These are phyloP conservation scores for Hydropsyche betteni DNA, from an alignment of 2,888 invertebrate species.

Conservation along the genomic window DNA sequence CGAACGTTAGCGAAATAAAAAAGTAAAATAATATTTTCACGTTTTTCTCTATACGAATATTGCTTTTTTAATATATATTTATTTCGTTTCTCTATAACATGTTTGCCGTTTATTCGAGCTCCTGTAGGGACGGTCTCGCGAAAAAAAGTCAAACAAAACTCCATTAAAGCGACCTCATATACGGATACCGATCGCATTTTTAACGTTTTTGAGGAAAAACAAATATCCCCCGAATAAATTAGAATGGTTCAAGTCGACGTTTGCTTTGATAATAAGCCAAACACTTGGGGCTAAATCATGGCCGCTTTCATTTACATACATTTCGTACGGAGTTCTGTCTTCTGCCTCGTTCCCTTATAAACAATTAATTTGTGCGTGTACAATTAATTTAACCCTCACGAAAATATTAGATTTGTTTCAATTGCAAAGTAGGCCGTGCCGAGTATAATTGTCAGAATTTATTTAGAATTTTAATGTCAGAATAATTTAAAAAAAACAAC, in stretches of 20 bases:
- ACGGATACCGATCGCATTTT: constrained; percentile 7
- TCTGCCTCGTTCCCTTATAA: not conserved
- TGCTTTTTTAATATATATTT: not conserved
- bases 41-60: not conserved
- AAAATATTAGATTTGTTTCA: constrained; percentile 11
- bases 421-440: not conserved
- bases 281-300: constrained; percentile 12
- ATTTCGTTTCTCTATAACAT: no score
- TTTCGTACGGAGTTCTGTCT: not conserved
- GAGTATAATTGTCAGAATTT: no score
- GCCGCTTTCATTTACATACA: constrained; percentile 29
- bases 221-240: constrained; percentile 17
- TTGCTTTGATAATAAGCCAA: constrained; percentile 23
- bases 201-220: not conserved
- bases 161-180: constrained; percentile 1
- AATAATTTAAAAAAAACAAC: no score
- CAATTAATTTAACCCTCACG: constrained; percentile 1
- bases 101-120: no score
- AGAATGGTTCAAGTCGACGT: constrained; percentile 22
- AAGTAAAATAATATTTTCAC: no score
- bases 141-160: constrained; percentile 17
- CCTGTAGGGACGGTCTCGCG: not conserved
- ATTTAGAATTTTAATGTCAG: no score
- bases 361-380: constrained; percentile 16
- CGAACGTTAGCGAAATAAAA: not conserved